These are phyloP conservation scores for Brachypteracias leptosomus DNA, from an alignment of 2,113 vertebrate species.

Conservation along the genomic window DNA sequence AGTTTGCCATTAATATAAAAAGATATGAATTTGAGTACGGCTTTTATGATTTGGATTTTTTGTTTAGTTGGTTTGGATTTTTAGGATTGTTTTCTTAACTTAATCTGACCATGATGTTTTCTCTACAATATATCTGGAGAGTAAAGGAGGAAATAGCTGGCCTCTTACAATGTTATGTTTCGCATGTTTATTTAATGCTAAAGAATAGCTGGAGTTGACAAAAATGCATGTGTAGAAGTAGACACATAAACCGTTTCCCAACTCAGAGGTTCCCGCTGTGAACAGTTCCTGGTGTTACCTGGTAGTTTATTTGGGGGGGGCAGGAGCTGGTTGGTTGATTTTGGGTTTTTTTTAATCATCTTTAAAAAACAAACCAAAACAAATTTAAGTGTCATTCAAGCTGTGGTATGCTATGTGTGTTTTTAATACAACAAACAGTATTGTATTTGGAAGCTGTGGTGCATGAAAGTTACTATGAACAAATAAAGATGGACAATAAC, in stretches of 20 bases:
- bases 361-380: neutral
- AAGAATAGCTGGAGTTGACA: neutral
- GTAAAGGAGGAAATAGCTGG: neutral
- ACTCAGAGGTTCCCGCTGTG: neutral
- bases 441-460: neutral
- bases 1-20: neutral
- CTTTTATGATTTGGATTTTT: neutral
- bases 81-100: neutral
- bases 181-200: neutral
- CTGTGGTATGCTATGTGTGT: neutral
- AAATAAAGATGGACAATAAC: neutral
- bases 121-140: rapidly evolving
- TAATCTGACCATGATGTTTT: neutral
- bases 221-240: neutral
- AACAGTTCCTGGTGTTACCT: neutral
- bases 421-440: neutral
- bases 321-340: neutral
- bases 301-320: neutral
- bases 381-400: neutral
- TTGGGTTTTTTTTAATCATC: neutral
- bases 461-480: neutral
- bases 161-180: neutral
- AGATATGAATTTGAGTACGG: neutral
- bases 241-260: neutral
- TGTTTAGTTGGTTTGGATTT: neutral